Evolutionary conservation across 2,888 invertebrate species (phyloP), one percentile per base, ranked within the genome.

Genomic region (Athalia rosae): DNA sequence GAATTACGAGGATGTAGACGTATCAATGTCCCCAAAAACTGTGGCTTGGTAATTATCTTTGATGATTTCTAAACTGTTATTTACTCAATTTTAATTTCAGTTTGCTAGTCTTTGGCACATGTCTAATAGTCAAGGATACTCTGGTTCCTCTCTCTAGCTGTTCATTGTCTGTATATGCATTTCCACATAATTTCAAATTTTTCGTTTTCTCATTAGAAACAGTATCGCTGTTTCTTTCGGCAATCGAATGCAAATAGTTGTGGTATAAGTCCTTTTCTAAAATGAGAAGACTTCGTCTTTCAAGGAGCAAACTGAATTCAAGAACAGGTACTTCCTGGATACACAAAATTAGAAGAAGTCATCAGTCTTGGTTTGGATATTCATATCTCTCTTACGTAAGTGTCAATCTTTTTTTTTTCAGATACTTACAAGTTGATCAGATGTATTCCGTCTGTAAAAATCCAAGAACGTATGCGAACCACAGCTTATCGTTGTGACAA

Each of bases 381-480:
- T 28, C 28, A 2, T 28, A 28, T 28, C 63, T 66, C 28, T n/a
- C 66, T 47, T 50, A 45, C 13, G 13, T 8, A 3, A 45, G 59
- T 4, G 47, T 11, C 13, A 8, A 61, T 47, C 28, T 8, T 50
- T 50, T 48, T 9, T 74, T 28, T 74, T 62, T 11, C 61, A 74
- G 74, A 74, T 79, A 80, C 86, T 88, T 79, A 88, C 88, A 76
- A 90, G 84, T 59, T 89, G 87, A 64, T 91, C 90, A 76, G 83
- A 86, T 13, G 90, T 86, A 67, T 88, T 84, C 43, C 91, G 91
- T 85, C 93, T 91, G 80, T 94, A 93, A 89, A 99, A 98, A 88
- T 97, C 95, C 63, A 99, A 91, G n/a, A 98, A 89, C 9, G 96
- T 95, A 87, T 98, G 96, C 0, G 98, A 97, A 0, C 98, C 98